Conservation (phyloP, 30 jellyfish, hydroid and myxozoan genomes). For the Clytia hemisphaerica region DNA sequence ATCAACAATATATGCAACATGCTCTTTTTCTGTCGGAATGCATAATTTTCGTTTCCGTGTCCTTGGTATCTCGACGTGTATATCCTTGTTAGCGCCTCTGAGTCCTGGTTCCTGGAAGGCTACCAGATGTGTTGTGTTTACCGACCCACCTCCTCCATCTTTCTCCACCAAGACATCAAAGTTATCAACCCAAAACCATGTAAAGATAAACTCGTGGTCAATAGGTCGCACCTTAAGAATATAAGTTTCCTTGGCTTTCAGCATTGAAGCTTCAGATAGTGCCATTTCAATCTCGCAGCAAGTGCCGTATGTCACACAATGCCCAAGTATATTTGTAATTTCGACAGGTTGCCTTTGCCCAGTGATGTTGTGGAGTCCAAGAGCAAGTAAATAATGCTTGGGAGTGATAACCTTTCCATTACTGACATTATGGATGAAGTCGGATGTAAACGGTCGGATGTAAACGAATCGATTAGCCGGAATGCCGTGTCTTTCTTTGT, state of each 20-base stretch:
- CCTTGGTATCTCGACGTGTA: not conserved
- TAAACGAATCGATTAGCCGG: conserved; percentile 27
- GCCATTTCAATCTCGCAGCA: conserved; percentile 40
- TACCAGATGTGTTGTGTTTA: conserved; percentile 21
- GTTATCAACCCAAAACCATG: conserved; percentile 42
- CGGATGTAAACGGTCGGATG: no score
- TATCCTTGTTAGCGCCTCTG: not conserved
- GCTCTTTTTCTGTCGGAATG: no score
- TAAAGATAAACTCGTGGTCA: not conserved
- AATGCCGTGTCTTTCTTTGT: conserved; percentile 8
- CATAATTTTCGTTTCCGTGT: not conserved
- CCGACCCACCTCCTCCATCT: not conserved
- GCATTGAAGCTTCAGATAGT: conserved; percentile 17
- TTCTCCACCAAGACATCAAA: conserved; percentile 7
- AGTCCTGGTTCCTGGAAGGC: conserved; percentile 10
- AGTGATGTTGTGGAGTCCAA: conserved; percentile 44
- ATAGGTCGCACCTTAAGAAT: not conserved
- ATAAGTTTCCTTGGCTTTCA: not conserved
- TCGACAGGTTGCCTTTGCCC: conserved; percentile 17
- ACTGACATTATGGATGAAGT: conserved; percentile 29
- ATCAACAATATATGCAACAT: no score
- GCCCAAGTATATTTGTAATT: conserved; percentile 29
- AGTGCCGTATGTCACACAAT: conserved; percentile 25
- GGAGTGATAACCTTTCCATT: conserved; percentile 27
- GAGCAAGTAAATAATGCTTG: conserved; percentile 39